Conservation (phyloP, 2,113 vertebrate genomes). For the Rhabdornis inornatus region DNA sequence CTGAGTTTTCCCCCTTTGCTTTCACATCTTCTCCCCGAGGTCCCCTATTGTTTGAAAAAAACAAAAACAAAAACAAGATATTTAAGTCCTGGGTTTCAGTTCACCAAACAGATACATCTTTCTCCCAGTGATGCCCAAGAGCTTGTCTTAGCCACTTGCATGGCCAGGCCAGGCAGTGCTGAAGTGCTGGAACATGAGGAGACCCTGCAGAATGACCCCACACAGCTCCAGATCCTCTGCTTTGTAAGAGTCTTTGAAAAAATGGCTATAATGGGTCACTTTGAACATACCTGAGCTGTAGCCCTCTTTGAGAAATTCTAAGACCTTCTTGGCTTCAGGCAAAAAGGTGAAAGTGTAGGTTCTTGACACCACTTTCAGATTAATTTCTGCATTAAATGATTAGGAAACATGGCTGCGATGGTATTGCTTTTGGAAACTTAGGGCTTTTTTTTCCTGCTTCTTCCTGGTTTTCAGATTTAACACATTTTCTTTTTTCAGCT, state of each 20-base stretch:
- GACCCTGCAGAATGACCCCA: neutral
- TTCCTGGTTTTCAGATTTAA: neutral
- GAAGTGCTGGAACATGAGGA: neutral
- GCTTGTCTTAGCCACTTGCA: neutral
- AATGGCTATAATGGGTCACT: neutral
- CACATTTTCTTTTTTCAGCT: slow-evolving; percentile 24
- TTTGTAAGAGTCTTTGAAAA: neutral
- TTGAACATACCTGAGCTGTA: fast-evolving
- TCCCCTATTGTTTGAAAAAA: neutral
- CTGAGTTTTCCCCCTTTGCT: neutral
- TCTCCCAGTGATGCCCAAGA: neutral
- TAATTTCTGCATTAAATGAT: neutral
- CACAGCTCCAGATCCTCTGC: neutral
- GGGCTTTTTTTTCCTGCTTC: neutral
- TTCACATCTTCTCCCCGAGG: neutral
- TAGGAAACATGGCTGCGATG: neutral
- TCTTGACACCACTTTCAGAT: neutral
- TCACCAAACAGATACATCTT: neutral
- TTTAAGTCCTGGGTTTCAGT: neutral
- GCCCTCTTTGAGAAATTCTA: neutral
- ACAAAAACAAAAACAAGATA: too few species aligned
- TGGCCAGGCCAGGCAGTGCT: neutral
- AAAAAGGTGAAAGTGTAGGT: neutral
- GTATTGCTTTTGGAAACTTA: neutral
- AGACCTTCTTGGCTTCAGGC: neutral